Percentiles rank a stretch among this genome's conserved stretches.
Evolutionary conservation across 2,797 vertebrate genomes (phyloP).

Genomic region (Pipistrellus pygmaeus): DNA sequence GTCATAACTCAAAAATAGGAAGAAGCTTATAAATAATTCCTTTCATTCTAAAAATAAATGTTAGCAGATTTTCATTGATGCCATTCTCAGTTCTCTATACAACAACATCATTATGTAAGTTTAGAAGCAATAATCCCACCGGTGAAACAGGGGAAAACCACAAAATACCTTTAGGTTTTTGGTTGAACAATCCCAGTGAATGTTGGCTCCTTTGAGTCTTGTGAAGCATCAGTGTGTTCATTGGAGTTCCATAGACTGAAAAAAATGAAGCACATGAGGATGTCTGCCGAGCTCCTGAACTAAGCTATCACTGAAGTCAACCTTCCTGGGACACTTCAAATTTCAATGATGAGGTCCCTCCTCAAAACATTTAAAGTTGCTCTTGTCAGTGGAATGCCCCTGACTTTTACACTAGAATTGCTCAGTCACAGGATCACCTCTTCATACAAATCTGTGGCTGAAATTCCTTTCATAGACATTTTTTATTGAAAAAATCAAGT

Average conservation of each 20-base stretch:
- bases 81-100: not conserved
- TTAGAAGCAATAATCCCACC: not conserved
- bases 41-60: conserved; percentile 66
- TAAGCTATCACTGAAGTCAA: not conserved
- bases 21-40: conserved; percentile 58
- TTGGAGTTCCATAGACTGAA: not conserved
- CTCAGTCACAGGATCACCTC: not conserved
- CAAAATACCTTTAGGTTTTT: not conserved
- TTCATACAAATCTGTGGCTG: not conserved
- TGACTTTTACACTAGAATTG: not conserved
- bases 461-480: not conserved
- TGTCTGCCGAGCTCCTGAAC: not conserved
- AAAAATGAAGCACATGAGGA: not conserved
- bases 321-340: not conserved
- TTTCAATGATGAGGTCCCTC: not conserved
- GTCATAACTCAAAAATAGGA: conserved; percentile 23
- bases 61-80: conserved; percentile 42
- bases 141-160: not conserved
- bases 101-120: conserved; percentile 46
- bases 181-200: not conserved
- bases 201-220: not conserved
- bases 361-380: not conserved
- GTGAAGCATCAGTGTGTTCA: not conserved
- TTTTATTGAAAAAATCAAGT: not conserved
- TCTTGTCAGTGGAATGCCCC: not conserved